phyloP scores from a whole-genome alignment of 2,888 invertebrate genomes.

The Chloroclystis v-ata region DNA sequence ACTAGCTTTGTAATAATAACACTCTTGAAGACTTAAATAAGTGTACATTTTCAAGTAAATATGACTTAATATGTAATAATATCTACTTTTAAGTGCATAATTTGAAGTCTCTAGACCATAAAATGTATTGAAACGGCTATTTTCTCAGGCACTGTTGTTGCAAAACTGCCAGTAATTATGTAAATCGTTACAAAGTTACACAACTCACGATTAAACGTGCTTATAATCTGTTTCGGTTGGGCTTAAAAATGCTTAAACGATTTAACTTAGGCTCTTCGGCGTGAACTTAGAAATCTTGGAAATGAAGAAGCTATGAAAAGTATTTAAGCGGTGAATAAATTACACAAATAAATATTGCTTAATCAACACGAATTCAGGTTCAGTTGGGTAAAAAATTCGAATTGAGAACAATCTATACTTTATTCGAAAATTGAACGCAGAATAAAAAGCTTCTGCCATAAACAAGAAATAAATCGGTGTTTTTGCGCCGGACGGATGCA shows the following conservation, averaged over 20 bases:
- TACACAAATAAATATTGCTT: not conserved
- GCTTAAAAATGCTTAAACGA: conserved; percentile 29
- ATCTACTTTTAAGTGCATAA: too few species aligned
- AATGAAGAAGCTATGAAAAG: conserved; percentile 1
- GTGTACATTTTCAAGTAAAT: too few species aligned
- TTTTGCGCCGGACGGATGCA: conserved; percentile 4
- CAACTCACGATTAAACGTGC: conserved; percentile 48
- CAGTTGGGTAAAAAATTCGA: not conserved
- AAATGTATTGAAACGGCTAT: conserved; percentile 4
- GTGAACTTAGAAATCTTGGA: conserved; percentile 19
- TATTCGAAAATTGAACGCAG: not conserved
- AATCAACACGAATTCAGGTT: not conserved
- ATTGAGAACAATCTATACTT: not conserved
- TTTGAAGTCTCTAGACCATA: not conserved
- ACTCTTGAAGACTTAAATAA: too few species aligned
- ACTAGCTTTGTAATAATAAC: too few species aligned
- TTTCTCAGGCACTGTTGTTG: conserved; percentile 13
- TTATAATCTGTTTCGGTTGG: conserved; percentile 39
- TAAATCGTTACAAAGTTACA: conserved; percentile 39
- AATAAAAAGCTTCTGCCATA: conserved; percentile 2
- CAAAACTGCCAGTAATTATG: conserved; percentile 42
- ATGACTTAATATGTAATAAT: too few species aligned
- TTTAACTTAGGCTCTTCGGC: conserved; percentile 25
- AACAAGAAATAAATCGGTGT: conserved; percentile 3
- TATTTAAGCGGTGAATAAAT: not conserved